Evolutionary conservation across 2,888 invertebrate species (phyloP), one percentile per base, ranked within the genome.

Genomic region (Himalopsyche anomala): DNA sequence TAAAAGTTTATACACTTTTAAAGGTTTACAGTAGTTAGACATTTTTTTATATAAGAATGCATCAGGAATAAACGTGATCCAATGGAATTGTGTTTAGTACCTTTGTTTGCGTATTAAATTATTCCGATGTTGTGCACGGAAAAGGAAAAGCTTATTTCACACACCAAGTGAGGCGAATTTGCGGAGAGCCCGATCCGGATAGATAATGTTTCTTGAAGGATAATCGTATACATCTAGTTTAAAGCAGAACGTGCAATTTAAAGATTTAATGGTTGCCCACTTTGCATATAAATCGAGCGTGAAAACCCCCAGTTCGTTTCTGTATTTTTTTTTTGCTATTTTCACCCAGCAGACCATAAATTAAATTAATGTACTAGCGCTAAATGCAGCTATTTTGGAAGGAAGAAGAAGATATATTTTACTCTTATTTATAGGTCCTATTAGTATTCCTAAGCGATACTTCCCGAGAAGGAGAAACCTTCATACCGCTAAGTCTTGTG

Each of bases 381-480:
- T 74, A 85, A 87, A 84, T 85, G 87, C 87, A 87, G 85, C 85
- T 81, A 85, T 85, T 87, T 85, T 83, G 40, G 40, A 62, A 19
- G 19, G 62, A 84, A 81, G 36, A 83, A 54, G 81, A 45, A 54
- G n/a, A 19, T 4, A 51, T 19, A 62, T 81, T 82, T 85, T 69
- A 45, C 36, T 62, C 62, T 81, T 85, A 85, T 85, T 84, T 81
- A 80, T 62, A 62, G 84, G 28, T 80, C 45, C 80, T 84, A 84
- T 56, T 56, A 62, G 62, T 54, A 56, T 81, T 84, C 62, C 62
- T 62, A 62, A 62, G 62, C 62, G 62, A 62, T 62, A 62, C 62
- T 62, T 62, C 19, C 62, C 62, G 19, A 62, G 62, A 62, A 19
- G 62, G 15, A 62, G 62, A 62, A 62, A 62, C 8, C 15, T 19